Base-by-base conservation (phyloP, 2,888 invertebrate genomes). In the Spodoptera littoralis region DNA sequence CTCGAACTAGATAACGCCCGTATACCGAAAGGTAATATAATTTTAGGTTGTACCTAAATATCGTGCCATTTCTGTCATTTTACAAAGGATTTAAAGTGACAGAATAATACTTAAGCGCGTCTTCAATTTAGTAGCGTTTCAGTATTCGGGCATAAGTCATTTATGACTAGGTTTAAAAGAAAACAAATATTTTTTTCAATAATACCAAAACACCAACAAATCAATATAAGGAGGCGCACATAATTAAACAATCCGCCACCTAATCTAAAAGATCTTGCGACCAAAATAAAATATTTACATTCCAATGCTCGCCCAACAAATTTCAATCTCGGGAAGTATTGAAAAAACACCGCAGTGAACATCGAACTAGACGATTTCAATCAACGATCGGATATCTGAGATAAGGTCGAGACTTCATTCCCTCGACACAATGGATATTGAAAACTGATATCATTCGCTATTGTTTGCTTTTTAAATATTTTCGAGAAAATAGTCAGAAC, bases 381-480 rank as follows among this genome's bases (percentile, higher is more conserved):
- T 80, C 77, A 76, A 63, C 59, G 75, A 75, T 79, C 65, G 73
- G 77, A 70, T 73, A 72, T 72, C 70, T 60, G 59, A 73, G 80
- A 80, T 80, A 78, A 70, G 80, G 73, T 70, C 70, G 75, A 62
- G 73, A 77, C 76, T 75, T 79, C 79, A 73, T 79, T 79, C 76
- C 63, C 65, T 11, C 50, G 50, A 60, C 77, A 81, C 81, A 81
- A 81, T 77, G 70, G 81, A 69, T 75, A 75, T 71, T 76, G 73
- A 69, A 73, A 81, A 63, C 68, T 70, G 76, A 76, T 73, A 70
- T 61, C 36, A 57, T 49, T 65, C 64, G 63, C 59, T 70, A 75
- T 80, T 81, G 79, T 81, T 76, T 75, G 81, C 65, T 49, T 70
- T 79, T 76, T 76, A 80, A 79, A 80, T 73, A 79, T 79, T 79